A percentile compares a stretch with the other conserved stretches of the same genome.
Conservation (phyloP, 1,140 invertebrate species). For the Dreissena rostriformis region DNA sequence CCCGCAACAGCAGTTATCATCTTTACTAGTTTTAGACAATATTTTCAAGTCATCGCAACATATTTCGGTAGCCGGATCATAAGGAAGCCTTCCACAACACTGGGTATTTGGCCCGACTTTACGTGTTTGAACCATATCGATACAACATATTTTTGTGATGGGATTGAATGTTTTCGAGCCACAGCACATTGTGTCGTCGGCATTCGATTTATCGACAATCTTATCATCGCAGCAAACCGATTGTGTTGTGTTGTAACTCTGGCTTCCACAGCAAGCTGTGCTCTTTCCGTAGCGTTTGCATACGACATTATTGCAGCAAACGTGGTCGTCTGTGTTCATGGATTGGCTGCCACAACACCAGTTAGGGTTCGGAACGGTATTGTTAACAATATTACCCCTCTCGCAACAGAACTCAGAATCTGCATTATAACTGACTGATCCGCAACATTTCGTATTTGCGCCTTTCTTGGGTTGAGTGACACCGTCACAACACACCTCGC, state of each 20-base stretch:
- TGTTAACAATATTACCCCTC: neutral
- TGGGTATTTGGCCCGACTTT: constrained; percentile 6
- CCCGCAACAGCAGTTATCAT: constrained; percentile 41
- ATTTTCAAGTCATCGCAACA: constrained; percentile 18
- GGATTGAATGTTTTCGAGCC: constrained; percentile 25
- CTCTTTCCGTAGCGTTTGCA: neutral
- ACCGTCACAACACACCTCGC: constrained; percentile 32
- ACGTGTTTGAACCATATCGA: constrained; percentile 23
- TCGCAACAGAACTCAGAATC: constrained; percentile 26
- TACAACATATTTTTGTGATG: constrained; percentile 20
- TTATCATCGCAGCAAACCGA: constrained; percentile 11
- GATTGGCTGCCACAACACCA: constrained; percentile 40
- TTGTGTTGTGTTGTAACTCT: constrained; percentile 3
- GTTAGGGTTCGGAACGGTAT: constrained; percentile 12
- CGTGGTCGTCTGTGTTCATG: constrained; percentile 19
- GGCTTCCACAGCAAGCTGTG: constrained; percentile 16
- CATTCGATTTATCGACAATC: neutral
- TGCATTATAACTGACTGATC: constrained; percentile 7
- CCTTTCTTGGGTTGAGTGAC: constrained; percentile 9
- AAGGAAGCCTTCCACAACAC: constrained; percentile 29
- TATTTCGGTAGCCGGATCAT: constrained; percentile 17
- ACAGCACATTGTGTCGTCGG: constrained; percentile 23
- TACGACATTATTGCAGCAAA: constrained; percentile 12
- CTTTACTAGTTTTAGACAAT: neutral
- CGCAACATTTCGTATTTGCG: constrained; percentile 37